Conservation (phyloP, 2,113 vertebrate species). For the Puffinus mauretanicus region DNA sequence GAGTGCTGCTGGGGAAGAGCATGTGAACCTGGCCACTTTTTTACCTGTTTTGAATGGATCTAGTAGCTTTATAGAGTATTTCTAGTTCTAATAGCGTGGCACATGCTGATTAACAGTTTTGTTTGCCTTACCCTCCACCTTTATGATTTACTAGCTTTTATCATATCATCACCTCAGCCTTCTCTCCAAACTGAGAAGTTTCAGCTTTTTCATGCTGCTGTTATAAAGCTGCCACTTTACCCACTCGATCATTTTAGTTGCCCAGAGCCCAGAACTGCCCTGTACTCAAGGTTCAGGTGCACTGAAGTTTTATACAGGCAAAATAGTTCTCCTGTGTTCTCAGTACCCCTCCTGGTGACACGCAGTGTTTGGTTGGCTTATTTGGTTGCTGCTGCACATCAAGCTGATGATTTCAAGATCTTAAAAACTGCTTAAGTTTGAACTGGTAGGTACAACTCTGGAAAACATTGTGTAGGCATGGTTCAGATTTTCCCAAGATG, state of each 20-base stretch:
- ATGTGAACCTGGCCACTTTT: background rate
- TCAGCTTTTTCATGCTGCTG: background rate
- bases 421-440: background rate
- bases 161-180: fast-evolving
- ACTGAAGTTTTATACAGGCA: background rate
- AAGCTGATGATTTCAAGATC: background rate
- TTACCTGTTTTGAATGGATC: background rate
- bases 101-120: background rate
- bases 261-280: background rate
- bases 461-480: background rate
- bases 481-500: background rate
- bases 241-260: background rate
- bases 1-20: background rate
- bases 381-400: background rate
- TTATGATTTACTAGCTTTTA: background rate
- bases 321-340: background rate
- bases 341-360: background rate
- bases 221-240: background rate
- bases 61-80: background rate
- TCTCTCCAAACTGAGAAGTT: background rate
- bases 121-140: background rate
- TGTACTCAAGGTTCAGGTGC: too few species aligned
- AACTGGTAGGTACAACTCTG: background rate
- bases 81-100: background rate
- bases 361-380: background rate